Base-by-base conservation (phyloP, 2,797 vertebrate genomes). In the Anolis apletophallus region DNA sequence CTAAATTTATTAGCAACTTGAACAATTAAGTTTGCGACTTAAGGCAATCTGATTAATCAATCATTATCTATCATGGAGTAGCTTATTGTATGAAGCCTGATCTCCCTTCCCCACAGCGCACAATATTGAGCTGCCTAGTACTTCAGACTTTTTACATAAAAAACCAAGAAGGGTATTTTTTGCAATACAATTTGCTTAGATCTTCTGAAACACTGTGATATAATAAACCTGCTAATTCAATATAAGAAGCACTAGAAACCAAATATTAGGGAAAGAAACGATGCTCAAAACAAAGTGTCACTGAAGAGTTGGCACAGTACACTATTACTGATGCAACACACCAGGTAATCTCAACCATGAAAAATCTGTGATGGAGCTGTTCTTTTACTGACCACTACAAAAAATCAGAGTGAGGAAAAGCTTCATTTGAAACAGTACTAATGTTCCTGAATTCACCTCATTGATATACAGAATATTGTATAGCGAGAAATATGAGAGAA, bases 201-300 rank as follows among this genome's bases (percentile, higher is more conserved):
- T 78, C 32, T 88, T 90, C 55, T 54, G 77, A 75, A 93, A 90
- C 0, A 83, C 55, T 54, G 90, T 80, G 1, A 85, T 80, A 1
- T 83, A 72, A 84, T 87, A 85, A 85, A 91, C 85, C 83, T 87
- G 86, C 77, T 89, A 86, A 1, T 90, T 85, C 85, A 21, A 11
- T 85, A 68, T 87, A 82, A 83, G 90, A 90, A 68, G 76, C 32
- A 85, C 68, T 26, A 19, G 34, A 79, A 85, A 86, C 69, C 59
- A 91, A 85, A 54, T 57, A 73, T 14, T 57, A 91, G 59, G 0
- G 1, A 77, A 0, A 1, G 77, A 94, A 89, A 81, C 23, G 80
- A 84, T 36, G 87, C 40, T 23, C 81, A 78, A 68, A 85, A 87
- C 19, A 55, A 82, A 64, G 14, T 40, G 64, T 68, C 88, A 1